phyloP scores from a whole-genome alignment of 2,797 vertebrate species.

The Choloepus didactylus region DNA sequence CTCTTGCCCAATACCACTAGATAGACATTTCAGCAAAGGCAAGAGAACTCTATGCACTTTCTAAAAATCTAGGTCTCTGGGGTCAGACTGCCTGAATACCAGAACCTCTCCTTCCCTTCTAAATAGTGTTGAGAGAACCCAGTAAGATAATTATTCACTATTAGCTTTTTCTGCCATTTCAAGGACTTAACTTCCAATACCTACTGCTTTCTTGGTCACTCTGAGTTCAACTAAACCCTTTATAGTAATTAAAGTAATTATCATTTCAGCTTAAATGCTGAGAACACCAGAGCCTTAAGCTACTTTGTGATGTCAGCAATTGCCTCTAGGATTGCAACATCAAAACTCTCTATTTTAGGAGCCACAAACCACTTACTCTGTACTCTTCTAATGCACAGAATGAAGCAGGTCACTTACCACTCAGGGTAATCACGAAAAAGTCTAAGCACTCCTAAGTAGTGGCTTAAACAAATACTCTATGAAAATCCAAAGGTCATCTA shows the following conservation, averaged over 20 bases:
- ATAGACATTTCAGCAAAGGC: neutral
- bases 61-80: neutral
- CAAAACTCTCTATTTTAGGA: neutral
- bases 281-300: neutral
- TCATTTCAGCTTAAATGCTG: neutral
- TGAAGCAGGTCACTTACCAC: neutral
- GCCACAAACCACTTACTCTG: neutral
- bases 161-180: slow-evolving; percentile 3
- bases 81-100: neutral
- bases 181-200: neutral
- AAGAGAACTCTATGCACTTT: neutral
- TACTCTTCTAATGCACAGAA: neutral
- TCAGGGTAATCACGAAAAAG: neutral
- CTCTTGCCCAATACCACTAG: neutral
- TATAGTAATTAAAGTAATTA: neutral
- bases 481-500: neutral
- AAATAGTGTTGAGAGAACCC: neutral
- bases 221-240: neutral
- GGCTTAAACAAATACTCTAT: neutral
- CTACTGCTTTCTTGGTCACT: neutral
- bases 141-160: neutral
- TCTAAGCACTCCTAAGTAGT: neutral
- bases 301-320: neutral
- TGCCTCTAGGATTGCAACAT: neutral
- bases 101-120: neutral